Evolutionary conservation across 2,113 vertebrate species (phyloP).

Genomic region (Phaetusa simplex): DNA sequence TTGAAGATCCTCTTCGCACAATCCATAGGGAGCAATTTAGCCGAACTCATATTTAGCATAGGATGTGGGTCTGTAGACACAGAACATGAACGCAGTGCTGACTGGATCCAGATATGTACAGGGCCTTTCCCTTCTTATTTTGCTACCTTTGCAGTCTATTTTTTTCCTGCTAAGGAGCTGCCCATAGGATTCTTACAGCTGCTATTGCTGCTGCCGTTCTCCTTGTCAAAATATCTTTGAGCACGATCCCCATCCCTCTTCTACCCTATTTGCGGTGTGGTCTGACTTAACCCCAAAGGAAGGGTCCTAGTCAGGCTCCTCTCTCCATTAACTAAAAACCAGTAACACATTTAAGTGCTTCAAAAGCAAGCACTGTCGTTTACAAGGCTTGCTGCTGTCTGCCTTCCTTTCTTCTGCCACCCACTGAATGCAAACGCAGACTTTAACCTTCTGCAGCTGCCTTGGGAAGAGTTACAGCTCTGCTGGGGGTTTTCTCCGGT

Average conservation of each 20-base stretch:
- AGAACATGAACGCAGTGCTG: not conserved
- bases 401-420: not conserved
- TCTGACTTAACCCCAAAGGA: not conserved
- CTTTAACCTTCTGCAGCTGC: not conserved
- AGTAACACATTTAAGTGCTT: not conserved
- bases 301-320: not conserved
- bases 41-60: not conserved
- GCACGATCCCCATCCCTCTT: not conserved
- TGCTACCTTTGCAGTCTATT: not conserved
- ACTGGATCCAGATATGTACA: not conserved
- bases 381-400: not conserved
- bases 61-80: not conserved
- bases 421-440: not conserved
- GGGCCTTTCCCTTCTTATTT: not conserved
- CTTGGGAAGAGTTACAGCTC: not conserved
- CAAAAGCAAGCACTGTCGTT: not conserved
- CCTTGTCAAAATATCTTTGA: not conserved
- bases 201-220: not conserved
- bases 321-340: not conserved
- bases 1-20: not conserved
- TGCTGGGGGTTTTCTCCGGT: not conserved
- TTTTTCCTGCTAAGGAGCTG: not conserved
- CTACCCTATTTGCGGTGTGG: not conserved
- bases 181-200: not conserved
- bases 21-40: not conserved